Base-by-base conservation (phyloP, 2,888 invertebrate genomes). In the Scaptomyza parva region DNA sequence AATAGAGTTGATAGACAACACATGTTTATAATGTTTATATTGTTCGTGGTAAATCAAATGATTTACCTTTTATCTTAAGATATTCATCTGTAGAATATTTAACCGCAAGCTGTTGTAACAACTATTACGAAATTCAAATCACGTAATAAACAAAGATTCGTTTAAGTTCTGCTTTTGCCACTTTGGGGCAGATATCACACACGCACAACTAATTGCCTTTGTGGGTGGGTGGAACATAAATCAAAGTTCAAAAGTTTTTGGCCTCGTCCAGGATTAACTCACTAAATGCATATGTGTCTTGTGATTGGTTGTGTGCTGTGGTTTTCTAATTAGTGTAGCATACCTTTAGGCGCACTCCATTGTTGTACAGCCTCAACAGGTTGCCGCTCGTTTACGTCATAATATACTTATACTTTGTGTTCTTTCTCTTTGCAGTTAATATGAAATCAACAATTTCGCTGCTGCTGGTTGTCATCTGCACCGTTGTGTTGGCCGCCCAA, bases 371-470 rank as follows among this genome's bases (percentile, higher is more conserved):
- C 47, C 61, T 63, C 85, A 75, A 86, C 87, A 86, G 80, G 86
- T 81, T 17, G 66, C 48, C 35, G 52, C 17, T 44, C 17, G 37
- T 11, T 43, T 24, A n/a, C n/a, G n/a, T n/a, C n/a, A n/a, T 7
- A 45, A 48, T 37, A 17, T 33, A 28, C 50, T 47, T 45, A n/a
- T 76, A 66, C 71, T 64, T 65, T 20, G 48, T 53, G 18, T 17
- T 22, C 8, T 58, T 11, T 20, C n/a, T 30, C 40, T 67, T 86
- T 84, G 47, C 78, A 86, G 87, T 62, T 79, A 90, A 88, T 51
- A 91, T 91, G 91, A 91, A 91, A 76, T 89, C 90, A 62, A 88
- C 89, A 61, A 87, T 91, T 81, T 89, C 91, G 35, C 80, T 91
- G 61, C 82, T 90, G 72, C 85, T 91, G 64, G 76, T 91, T 74